Percentiles rank a stretch among this genome's conserved stretches.
phyloP scores from a whole-genome alignment of 2,113 vertebrate species.

The Microcebus tavaratra region DNA sequence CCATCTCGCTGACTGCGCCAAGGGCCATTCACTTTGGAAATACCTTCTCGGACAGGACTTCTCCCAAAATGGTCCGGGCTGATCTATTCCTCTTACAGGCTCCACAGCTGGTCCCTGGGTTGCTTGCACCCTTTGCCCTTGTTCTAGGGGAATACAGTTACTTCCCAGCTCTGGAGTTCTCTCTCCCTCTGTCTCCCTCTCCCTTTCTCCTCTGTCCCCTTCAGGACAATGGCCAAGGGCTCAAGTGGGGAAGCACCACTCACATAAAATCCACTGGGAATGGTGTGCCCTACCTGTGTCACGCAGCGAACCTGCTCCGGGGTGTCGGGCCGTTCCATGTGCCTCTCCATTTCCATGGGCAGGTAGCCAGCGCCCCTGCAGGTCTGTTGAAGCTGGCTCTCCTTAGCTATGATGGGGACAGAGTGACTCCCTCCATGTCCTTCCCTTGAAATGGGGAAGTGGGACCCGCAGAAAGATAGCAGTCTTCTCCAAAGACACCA shows the following conservation, averaged over 20 bases:
- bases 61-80: neutral
- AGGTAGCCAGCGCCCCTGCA: neutral
- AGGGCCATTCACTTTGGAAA: neutral
- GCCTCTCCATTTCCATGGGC: neutral
- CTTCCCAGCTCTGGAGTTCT: neutral
- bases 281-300: neutral
- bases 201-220: neutral
- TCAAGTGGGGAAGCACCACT: neutral
- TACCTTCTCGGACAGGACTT: neutral
- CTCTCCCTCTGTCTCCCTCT: neutral
- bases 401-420: neutral
- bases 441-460: neutral
- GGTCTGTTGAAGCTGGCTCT: neutral
- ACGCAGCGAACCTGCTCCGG: too few species aligned
- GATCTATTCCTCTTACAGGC: neutral
- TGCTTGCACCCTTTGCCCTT: neutral
- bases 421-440: neutral
- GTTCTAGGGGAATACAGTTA: neutral
- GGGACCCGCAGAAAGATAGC: neutral
- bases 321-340: accelerated
- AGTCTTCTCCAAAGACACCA: neutral
- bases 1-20: neutral
- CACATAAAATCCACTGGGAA: neutral
- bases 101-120: neutral
- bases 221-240: neutral